Evolutionary conservation across 1,140 invertebrate genomes (phyloP).

Genomic region (Metopolophium dirhodum): DNA sequence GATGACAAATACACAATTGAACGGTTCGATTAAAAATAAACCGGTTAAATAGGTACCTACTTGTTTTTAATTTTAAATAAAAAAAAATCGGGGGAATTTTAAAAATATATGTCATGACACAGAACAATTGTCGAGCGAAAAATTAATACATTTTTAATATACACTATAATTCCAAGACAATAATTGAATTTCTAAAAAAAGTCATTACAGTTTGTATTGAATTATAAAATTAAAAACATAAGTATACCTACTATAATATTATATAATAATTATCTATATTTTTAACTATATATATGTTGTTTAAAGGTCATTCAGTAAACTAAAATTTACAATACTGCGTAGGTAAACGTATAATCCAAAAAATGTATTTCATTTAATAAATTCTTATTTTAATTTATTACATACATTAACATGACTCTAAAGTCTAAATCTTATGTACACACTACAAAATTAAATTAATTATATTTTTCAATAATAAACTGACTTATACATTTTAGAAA

Average conservation of each 20-base stretch:
- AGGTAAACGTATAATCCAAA: neutral
- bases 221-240: neutral
- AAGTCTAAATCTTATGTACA: neutral
- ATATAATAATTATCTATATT: constrained; percentile 4
- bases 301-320: neutral
- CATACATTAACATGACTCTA: neutral
- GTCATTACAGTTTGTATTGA: neutral
- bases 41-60: neutral
- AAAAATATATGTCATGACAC: neutral
- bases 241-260: no score
- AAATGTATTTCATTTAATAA: neutral
- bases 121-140: neutral
- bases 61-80: no score
- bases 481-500: neutral
- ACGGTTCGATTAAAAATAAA: neutral
- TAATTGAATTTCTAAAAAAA: neutral
- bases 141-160: neutral
- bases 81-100: neutral
- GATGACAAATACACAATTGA: no score
- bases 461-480: neutral
- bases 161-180: no score
- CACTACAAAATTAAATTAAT: neutral
- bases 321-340: neutral
- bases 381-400: neutral
- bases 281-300: neutral